phyloP scores from a whole-genome alignment of 2,113 vertebrate species.

The Sebastes schlegelii region DNA sequence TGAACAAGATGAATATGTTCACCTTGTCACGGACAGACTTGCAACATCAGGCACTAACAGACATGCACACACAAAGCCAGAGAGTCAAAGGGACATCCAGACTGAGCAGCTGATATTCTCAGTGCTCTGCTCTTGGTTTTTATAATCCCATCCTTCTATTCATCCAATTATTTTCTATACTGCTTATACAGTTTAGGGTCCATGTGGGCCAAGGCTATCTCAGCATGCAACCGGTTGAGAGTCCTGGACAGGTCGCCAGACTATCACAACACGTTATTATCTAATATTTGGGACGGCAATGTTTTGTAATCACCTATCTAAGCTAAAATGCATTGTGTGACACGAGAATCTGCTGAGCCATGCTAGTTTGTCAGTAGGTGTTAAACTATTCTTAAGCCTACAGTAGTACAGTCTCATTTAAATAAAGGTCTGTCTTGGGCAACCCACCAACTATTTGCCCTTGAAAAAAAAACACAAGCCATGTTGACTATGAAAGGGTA shows the following conservation, averaged over 20 bases:
- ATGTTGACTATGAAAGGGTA: background rate
- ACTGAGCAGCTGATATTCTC: background rate
- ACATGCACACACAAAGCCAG: slow-evolving; percentile 14
- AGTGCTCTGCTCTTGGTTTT: background rate
- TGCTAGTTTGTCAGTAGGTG: background rate
- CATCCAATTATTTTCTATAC: background rate
- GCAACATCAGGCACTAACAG: slow-evolving; percentile 6
- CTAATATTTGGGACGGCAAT: background rate
- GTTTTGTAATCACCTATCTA: background rate
- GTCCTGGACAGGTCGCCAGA: background rate
- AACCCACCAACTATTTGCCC: background rate
- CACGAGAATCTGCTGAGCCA: background rate
- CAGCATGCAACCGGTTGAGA: background rate
- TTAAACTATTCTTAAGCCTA: background rate
- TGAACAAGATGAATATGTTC: slow-evolving; percentile 43
- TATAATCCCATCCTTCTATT: background rate
- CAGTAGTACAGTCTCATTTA: background rate
- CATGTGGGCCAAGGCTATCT: background rate
- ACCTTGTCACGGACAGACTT: slow-evolving; percentile 49
- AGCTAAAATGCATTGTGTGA: background rate
- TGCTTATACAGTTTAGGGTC: background rate
- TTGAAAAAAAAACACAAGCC: background rate
- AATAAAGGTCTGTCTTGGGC: background rate
- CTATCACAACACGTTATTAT: background rate
- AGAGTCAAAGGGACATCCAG: slow-evolving; percentile 22